Evolutionary conservation across 2,888 invertebrate genomes (phyloP), one percentile per base, ranked within the genome.

Genomic region (Corythucha ciliata): DNA sequence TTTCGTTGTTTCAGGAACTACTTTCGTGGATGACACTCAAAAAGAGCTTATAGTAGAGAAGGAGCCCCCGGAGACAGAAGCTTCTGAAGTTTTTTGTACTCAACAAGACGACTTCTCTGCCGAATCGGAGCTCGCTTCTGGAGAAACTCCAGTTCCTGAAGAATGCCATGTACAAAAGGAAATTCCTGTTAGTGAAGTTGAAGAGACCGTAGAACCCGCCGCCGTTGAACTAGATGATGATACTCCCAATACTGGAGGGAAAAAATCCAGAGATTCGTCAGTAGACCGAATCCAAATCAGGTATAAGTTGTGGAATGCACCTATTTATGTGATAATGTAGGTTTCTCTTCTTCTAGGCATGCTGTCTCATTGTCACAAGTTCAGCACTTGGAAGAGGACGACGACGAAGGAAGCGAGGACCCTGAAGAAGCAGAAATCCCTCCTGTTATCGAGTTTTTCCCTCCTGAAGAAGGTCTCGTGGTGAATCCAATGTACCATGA

Each of bases 401-500:
- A 41, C 42, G 49, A 49, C 32, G 49, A 36, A 3, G 49, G 41
- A 3, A 49, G 49, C 24, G 49, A 49, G 18, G 49, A 49, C 25
- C 49, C 49, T 2, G 49, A 49, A 49, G 49, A 49, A 40, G 49
- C 49, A 2, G 49, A 49, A 32, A 49, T 49, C 7, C 49, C 49
- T 16, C 49, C 49, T n/a, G 33, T 41, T n/a, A 49, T 49, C 4
- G 49, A 49, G 33, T 49, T 49, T 21, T 40, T 41, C n/a, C 49
- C 40, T n/a, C 39, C 40, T 4, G 49, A 49, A 29, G 49, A 49
- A 41, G 49, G 49, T 4, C 41, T 49, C 3, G 34, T 49, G 5
- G 42, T 49, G 24, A 41, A 49, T 32, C 18, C 47, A 5, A 24
- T 33, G 7, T 49, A 41, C 18, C 2, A n/a, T n/a, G n/a, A n/a